Conservation (phyloP, 2,113 vertebrate species). For the Cyrtonyx montezumae region DNA sequence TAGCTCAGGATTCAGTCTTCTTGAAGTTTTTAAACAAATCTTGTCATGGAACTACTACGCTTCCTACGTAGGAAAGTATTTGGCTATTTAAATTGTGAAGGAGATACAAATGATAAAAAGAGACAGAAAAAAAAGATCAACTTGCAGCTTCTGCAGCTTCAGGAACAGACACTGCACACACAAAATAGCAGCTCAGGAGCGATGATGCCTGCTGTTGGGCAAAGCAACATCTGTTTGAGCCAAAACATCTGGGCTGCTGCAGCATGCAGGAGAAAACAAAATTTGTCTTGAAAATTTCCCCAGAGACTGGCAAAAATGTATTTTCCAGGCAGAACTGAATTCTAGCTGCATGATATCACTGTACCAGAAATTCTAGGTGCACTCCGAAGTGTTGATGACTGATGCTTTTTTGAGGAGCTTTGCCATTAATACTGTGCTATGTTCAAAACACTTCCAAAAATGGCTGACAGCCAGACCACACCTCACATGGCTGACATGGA, state of each 20-base stretch:
- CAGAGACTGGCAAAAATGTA: background rate
- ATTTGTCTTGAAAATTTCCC: background rate
- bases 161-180: constrained; percentile 21
- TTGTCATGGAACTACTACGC: background rate
- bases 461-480: background rate
- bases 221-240: constrained; percentile 44
- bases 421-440: background rate
- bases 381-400: background rate
- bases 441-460: background rate
- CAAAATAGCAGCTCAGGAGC: constrained; percentile 35
- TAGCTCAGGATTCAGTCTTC: background rate
- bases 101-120: background rate
- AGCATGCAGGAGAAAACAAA: constrained; percentile 3
- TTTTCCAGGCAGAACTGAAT: background rate
- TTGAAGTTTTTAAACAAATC: constrained; percentile 27
- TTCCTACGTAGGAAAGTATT: constrained; percentile 31
- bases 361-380: background rate
- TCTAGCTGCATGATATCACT: background rate
- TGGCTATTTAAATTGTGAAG: constrained; percentile 24
- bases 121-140: background rate
- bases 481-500: background rate
- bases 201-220: background rate
- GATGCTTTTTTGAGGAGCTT: background rate
- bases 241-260: constrained; percentile 47
- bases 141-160: background rate